These are phyloP conservation scores for Amphipyra berbera DNA, from an alignment of 2,888 invertebrate species.

Conservation along the genomic window DNA sequence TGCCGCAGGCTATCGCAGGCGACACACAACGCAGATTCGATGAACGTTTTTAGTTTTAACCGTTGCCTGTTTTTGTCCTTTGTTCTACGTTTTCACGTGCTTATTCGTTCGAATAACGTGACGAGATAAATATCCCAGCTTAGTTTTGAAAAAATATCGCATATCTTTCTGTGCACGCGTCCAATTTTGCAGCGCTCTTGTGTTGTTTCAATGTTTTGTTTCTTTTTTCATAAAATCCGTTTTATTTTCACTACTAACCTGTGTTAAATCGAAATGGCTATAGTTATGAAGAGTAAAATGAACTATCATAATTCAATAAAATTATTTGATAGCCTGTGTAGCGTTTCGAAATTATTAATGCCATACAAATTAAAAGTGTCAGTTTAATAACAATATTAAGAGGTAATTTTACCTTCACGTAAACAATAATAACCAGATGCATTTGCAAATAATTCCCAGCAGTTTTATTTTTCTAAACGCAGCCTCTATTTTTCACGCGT, in stretches of 20 bases:
- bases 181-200: slow-evolving; percentile 35
- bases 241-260: background rate
- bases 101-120: slow-evolving; percentile 70
- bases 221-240: background rate
- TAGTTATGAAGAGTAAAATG: too few species aligned
- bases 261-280: too few species aligned
- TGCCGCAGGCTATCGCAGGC: slow-evolving; percentile 62
- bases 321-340: too few species aligned
- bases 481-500: slow-evolving; percentile 31
- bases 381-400: too few species aligned
- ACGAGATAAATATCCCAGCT: slow-evolving; percentile 69
- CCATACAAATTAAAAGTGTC: too few species aligned
- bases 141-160: slow-evolving; percentile 56
- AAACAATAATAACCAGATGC: background rate
- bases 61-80: slow-evolving; percentile 65
- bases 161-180: slow-evolving; percentile 50
- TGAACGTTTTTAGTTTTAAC: slow-evolving; percentile 69
- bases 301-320: too few species aligned
- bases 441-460: slow-evolving; percentile 2
- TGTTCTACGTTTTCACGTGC: slow-evolving; percentile 67
- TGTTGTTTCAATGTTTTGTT: slow-evolving; percentile 15
- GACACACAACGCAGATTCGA: slow-evolving; percentile 63
- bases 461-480: slow-evolving; percentile 13
- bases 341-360: too few species aligned
- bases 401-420: too few species aligned